These are phyloP conservation scores for Zalophus californianus DNA, from an alignment of 2,797 vertebrate species.

Conservation along the genomic window DNA sequence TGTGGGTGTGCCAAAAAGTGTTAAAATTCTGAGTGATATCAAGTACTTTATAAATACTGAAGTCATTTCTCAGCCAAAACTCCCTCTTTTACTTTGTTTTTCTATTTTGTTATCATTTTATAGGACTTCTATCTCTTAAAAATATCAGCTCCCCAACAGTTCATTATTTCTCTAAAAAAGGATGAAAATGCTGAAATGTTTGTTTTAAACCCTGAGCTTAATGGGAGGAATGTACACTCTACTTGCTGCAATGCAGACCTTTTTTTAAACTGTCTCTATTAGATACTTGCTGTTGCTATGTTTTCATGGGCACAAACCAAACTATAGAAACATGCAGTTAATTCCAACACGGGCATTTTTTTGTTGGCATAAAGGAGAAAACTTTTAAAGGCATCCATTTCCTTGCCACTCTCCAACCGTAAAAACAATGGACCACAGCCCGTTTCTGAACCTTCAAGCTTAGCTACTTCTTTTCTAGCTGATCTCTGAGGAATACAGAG, in stretches of 20 bases:
- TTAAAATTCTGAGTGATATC: neutral
- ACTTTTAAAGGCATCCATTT: neutral
- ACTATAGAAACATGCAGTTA: neutral
- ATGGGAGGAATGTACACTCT: neutral
- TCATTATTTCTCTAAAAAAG: neutral
- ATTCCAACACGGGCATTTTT: neutral
- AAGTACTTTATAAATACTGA: neutral
- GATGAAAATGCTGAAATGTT: neutral
- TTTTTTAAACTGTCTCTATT: neutral
- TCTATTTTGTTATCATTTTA: neutral
- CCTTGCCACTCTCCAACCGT: neutral
- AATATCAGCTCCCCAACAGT: neutral
- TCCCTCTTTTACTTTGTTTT: neutral
- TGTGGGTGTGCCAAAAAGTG: neutral
- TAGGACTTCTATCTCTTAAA: neutral
- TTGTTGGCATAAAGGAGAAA: neutral
- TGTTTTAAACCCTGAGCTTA: neutral
- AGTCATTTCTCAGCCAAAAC: neutral
- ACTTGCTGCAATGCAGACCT: neutral
- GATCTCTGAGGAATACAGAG: neutral
- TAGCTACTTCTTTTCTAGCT: neutral
- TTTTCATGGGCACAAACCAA: neutral
- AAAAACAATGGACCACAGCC: neutral
- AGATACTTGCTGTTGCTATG: neutral
- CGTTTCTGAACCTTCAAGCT: neutral